These are phyloP conservation scores for Hycleus phaleratus DNA, from an alignment of 1,140 invertebrate genomes.

Conservation along the genomic window DNA sequence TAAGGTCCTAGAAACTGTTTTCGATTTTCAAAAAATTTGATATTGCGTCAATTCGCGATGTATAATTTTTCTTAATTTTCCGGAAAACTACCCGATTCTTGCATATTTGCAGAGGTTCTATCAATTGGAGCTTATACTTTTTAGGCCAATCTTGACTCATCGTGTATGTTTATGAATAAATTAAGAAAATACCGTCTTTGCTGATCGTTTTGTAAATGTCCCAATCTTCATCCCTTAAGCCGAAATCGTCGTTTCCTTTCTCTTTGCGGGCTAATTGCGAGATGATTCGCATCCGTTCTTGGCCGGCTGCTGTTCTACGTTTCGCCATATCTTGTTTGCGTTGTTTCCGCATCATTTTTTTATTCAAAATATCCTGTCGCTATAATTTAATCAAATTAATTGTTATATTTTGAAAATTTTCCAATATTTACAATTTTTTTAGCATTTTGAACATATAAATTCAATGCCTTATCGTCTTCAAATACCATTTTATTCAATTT, in stretches of 20 bases:
- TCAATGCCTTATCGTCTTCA: slow-evolving; percentile 36
- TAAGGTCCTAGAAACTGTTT: too few relatives aligned
- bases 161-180: too few relatives aligned
- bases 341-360: slow-evolving; percentile 62
- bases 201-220: slow-evolving; percentile 91
- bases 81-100: too few relatives aligned
- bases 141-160: too few relatives aligned
- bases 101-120: too few relatives aligned
- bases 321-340: slow-evolving; percentile 81
- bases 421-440: slow-evolving; percentile 34
- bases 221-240: slow-evolving; percentile 89
- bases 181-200: slow-evolving; percentile 50
- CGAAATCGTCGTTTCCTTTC: slow-evolving; percentile 88
- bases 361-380: slow-evolving; percentile 58
- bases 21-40: too few relatives aligned
- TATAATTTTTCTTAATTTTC: too few relatives aligned
- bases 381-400: slow-evolving; percentile 4
- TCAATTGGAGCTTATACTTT: too few relatives aligned
- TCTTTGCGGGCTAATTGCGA: slow-evolving; percentile 77
- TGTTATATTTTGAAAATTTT: background rate
- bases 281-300: slow-evolving; percentile 89
- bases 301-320: slow-evolving; percentile 78
- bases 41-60: too few relatives aligned
- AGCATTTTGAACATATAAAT: slow-evolving; percentile 34
- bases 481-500: slow-evolving; percentile 37